phyloP scores from a whole-genome alignment of 2,113 vertebrate genomes.

The Sinocyclocheilus anophthalmus region DNA sequence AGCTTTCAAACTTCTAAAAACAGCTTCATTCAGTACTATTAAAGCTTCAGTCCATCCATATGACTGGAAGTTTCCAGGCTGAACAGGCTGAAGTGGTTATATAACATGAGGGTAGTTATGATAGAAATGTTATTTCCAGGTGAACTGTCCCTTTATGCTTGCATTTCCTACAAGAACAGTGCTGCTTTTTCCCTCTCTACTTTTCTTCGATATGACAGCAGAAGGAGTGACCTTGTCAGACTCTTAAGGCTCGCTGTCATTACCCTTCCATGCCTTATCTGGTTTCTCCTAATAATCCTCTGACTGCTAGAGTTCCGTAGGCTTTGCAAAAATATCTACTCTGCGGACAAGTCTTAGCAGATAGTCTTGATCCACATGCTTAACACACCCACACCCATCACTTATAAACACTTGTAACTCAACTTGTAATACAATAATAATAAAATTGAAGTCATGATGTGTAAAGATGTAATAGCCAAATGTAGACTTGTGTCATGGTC shows the following conservation, averaged over 20 bases:
- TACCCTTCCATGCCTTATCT: slow-evolving; percentile 19
- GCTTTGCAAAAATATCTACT: slow-evolving; percentile 48
- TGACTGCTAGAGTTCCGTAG: slow-evolving; percentile 50
- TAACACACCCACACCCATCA: not conserved
- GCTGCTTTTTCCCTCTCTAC: not conserved
- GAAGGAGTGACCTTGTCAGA: slow-evolving; percentile 41
- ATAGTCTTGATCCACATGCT: not conserved
- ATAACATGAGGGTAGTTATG: not conserved
- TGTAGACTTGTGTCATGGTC: not conserved
- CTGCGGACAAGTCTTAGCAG: slow-evolving; percentile 19
- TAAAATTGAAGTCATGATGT: not conserved
- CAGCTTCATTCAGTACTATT: not conserved
- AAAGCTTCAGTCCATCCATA: not conserved
- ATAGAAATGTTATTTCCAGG: not conserved
- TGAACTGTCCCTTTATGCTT: not conserved
- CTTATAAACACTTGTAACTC: not conserved
- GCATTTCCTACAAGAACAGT: not conserved
- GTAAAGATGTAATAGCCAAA: not conserved
- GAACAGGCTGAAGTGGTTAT: not conserved
- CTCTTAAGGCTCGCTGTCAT: slow-evolving; percentile 19
- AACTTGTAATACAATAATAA: not conserved
- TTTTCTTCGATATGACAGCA: not conserved
- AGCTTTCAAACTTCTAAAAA: not conserved
- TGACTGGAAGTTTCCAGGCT: not conserved
- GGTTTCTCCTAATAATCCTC: slow-evolving; percentile 48